Base-by-base conservation (phyloP, 2,888 invertebrate genomes). In the Diloba caeruleocephala region DNA sequence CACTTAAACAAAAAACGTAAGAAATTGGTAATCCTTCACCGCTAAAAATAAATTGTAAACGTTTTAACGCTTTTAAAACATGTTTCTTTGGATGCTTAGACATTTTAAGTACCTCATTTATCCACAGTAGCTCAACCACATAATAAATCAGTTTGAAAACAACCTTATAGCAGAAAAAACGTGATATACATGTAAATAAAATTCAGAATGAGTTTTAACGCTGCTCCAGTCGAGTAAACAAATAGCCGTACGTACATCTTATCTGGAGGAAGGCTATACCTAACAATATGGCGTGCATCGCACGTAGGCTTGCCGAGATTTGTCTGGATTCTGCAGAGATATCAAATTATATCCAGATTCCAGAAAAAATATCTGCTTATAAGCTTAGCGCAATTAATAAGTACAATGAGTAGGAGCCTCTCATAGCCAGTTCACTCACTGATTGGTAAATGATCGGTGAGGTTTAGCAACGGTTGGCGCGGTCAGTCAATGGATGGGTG, bases 61-160 rank as follows among this genome's bases (percentile, higher is more conserved):
- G 38, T 53, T 52, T 42, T 17, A 38, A 31, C 31, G 42, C 26
- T 31, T 65, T 26, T 26, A 32, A 66, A 43, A 66, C 19, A 51
- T 31, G 26, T 51, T 58, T 43, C 14, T 29, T 45, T 37, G 41
- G 3, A 26, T 13, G 15, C 17, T 31, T 23, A 43, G 61, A 31
- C 42, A 21, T 38, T 10, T 19, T 28, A 53, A 66, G 61, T 53
- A 43, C 9, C 45, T 39, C 53, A 66, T 66, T 66, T 39, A 62
- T 66, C 31, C 33, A 53, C 53, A 66, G 60, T 67, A 51, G 15
- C 23, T 36, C 14, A 53, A 31, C 61, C 38, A 34, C 26, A 45
- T 46, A 42, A 60, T 62, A 53, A 66, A 66, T 66, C 45, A 34
- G 26, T 37, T 51, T 31, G 21, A 65, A 53, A 32, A 41, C 19